Evolutionary conservation across 2,888 invertebrate genomes (phyloP).

Genomic region (Eurytoma adleriae): DNA sequence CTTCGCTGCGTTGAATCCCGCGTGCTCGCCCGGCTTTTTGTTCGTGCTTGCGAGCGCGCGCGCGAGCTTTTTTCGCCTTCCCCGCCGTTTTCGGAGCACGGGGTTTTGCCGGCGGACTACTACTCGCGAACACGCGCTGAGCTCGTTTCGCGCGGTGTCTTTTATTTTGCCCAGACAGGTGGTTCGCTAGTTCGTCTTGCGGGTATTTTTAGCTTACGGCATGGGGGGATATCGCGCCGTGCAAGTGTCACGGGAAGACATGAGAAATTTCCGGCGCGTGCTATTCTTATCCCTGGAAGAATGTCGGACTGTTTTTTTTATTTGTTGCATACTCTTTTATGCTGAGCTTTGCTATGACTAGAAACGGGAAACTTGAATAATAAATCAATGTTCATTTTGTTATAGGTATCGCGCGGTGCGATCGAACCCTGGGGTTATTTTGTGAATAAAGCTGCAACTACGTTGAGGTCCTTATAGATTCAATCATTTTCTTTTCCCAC

Average conservation of each 20-base stretch:
- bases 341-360: no score
- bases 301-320: no score
- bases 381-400: slow-evolving; percentile 43
- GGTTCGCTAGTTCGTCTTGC: slow-evolving; percentile 3
- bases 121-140: background rate
- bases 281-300: no score
- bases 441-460: background rate
- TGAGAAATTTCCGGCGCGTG: no score
- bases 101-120: background rate
- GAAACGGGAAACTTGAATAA: background rate
- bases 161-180: slow-evolving; percentile 27
- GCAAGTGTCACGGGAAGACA: no score
- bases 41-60: background rate
- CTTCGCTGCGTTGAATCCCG: background rate
- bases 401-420: slow-evolving; percentile 41
- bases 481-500: slow-evolving; percentile 29
- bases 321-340: no score
- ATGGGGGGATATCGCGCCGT: no score
- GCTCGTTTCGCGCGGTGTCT: background rate
- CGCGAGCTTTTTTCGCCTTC: background rate
- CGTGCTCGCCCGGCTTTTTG: background rate
- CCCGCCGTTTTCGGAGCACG: background rate
- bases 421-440: slow-evolving; percentile 29
- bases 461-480: slow-evolving; percentile 15
- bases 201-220: slow-evolving; percentile 10